These are phyloP conservation scores for Macropis europaea DNA, from an alignment of 2,888 invertebrate species.

Conservation along the genomic window DNA sequence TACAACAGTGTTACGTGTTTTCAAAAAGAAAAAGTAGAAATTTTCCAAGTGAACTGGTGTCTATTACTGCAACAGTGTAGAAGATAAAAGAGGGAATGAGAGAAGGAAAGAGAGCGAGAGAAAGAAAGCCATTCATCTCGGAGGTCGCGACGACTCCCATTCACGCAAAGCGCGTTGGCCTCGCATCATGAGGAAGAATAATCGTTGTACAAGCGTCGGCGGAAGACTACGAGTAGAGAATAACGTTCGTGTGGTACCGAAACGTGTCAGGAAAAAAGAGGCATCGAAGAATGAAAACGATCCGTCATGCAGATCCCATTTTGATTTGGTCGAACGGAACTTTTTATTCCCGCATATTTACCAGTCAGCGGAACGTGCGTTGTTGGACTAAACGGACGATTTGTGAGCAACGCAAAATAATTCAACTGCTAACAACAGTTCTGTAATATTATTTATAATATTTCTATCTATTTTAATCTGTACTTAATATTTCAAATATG, in stretches of 20 bases:
- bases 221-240: conserved; percentile 27
- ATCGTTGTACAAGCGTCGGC: conserved; percentile 26
- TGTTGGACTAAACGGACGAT: not conserved
- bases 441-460: too few relatives aligned
- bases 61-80: not conserved
- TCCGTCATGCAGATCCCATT: conserved; percentile 61
- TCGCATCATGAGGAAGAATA: conserved; percentile 44
- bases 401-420: not conserved
- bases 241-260: conserved; percentile 46
- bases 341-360: not conserved
- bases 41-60: not conserved
- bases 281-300: conserved; percentile 59
- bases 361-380: not conserved
- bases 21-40: not conserved
- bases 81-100: not conserved
- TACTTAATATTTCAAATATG: too few relatives aligned
- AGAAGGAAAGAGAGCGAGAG: not conserved
- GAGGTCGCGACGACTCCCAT: conserved; percentile 49
- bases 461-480: too few relatives aligned
- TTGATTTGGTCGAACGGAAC: conserved; percentile 9
- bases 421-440: not conserved
- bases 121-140: conserved; percentile 52
- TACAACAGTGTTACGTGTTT: not conserved
- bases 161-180: conserved; percentile 58
- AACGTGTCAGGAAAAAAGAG: conserved; percentile 44